These are phyloP conservation scores for Platyura marginata DNA, from an alignment of 1,140 invertebrate genomes.

Conservation along the genomic window DNA sequence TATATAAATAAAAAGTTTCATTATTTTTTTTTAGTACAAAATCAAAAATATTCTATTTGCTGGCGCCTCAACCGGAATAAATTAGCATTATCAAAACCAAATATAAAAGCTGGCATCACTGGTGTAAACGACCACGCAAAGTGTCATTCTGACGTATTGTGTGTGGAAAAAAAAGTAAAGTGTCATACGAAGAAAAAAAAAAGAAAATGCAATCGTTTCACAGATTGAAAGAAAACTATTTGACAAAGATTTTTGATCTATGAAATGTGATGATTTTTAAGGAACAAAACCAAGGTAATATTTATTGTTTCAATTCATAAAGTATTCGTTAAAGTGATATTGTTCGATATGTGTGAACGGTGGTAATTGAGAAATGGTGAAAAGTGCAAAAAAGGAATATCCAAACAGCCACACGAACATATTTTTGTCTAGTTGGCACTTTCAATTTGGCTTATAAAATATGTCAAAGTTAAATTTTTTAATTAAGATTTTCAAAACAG, in stretches of 20 bases:
- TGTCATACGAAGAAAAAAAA: not conserved
- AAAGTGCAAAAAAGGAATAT: too few relatives aligned
- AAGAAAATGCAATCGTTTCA: not conserved
- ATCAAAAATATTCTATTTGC: too few relatives aligned
- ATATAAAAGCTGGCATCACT: too few relatives aligned
- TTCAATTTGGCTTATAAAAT: not conserved
- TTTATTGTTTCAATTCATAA: not conserved
- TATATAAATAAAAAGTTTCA: too few relatives aligned
- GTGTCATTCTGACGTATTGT: too few relatives aligned
- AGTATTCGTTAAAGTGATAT: not conserved
- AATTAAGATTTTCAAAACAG: too few relatives aligned
- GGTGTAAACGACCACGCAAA: too few relatives aligned
- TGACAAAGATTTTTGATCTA: not conserved
- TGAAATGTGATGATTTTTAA: conserved; percentile 1
- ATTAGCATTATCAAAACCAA: too few relatives aligned
- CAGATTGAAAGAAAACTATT: not conserved
- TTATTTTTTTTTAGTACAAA: too few relatives aligned
- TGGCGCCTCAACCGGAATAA: too few relatives aligned
- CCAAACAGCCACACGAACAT: not conserved
- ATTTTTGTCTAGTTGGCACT: not conserved
- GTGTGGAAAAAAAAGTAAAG: too few relatives aligned
- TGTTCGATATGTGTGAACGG: not conserved
- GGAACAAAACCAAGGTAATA: not conserved
- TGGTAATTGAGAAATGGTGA: not conserved
- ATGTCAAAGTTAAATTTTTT: not conserved